Base-by-base conservation (phyloP, 2,113 vertebrate genomes). In the Neolamprologus hecqui region DNA sequence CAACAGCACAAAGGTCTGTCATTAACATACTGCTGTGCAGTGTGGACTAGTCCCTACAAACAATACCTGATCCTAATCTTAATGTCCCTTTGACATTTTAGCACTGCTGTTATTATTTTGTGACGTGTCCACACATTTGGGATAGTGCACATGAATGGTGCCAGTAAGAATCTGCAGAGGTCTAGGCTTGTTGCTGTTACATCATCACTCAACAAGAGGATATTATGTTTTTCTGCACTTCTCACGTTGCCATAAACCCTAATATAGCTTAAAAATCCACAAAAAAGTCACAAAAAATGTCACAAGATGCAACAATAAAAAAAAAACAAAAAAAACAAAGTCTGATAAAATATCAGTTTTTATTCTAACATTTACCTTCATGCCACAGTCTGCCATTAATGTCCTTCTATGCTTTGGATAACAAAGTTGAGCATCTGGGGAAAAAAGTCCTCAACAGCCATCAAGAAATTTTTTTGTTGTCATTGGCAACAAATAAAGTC, bases 281-380 rank as follows among this genome's bases (percentile, higher is more conserved):
- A 77, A 57, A 54, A 63, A 54, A 0, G 13, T 14, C 57, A 19
- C 15, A 60, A 33, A 60, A 33, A 33, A 12, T 35, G 26, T n/a
- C 55, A 60, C 10, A 15, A 12, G 4, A 37, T 26, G 33, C 9
- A 81, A 58, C 13, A 7, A 42, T n/a, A n/a, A n/a, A n/a, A n/a
- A n/a, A n/a, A n/a, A n/a, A n/a, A n/a, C n/a, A n/a, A n/a, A n/a
- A n/a, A n/a, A n/a, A n/a, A 51, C 45, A 31, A 77, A 90, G 80
- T 84, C 93, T 94, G 96, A 93, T 95, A 95, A 96, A 96, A 96
- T 94, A 93, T 93, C 82, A 93, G 83, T 92, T 92, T 93, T 94
- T 89, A 96, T 95, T 96, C 92, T 90, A 93, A 96, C 94, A 94
- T 92, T 86, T 93, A 94, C 94, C 93, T 94, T 94, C 95, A 96